These are phyloP conservation scores for Caenorhabditis sinica DNA, from an alignment of 2,888 invertebrate species.

Conservation along the genomic window DNA sequence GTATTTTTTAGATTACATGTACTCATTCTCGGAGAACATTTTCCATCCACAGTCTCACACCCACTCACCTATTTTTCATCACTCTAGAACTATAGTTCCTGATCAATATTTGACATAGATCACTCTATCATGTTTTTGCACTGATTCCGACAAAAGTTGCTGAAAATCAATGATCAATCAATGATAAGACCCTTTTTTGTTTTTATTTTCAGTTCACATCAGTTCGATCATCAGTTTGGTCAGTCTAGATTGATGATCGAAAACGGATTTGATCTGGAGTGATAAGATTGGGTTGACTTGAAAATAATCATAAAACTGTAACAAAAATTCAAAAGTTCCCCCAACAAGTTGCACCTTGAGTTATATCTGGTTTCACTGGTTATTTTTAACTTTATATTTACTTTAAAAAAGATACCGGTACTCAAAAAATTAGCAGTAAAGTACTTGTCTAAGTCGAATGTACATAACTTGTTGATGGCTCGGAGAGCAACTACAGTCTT, in stretches of 20 bases:
- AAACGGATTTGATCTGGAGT: not conserved
- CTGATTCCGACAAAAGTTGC: not conserved
- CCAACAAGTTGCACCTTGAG: not conserved
- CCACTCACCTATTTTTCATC: not conserved
- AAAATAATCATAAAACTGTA: not conserved
- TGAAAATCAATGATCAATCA: constrained; percentile 11
- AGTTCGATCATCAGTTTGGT: constrained; percentile 5
- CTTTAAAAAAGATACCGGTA: not conserved
- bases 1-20: too few species aligned
- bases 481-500: constrained; percentile 16
- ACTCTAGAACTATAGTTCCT: not conserved
- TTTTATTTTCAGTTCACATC: constrained; percentile 2
- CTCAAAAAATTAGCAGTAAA: constrained; percentile 8
- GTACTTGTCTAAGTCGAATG: constrained; percentile 6
- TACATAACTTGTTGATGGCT: constrained; percentile 1
- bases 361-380: not conserved
- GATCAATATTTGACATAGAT: not conserved
- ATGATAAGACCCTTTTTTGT: constrained; percentile 9
- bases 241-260: not conserved
- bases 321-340: not conserved
- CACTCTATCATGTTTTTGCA: not conserved
- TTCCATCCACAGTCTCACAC: not conserved
- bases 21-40: not conserved
- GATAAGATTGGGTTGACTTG: not conserved
- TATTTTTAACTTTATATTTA: constrained; percentile 16